These are phyloP conservation scores for Neoascia interrupta DNA, from an alignment of 2,888 invertebrate genomes.

Conservation along the genomic window DNA sequence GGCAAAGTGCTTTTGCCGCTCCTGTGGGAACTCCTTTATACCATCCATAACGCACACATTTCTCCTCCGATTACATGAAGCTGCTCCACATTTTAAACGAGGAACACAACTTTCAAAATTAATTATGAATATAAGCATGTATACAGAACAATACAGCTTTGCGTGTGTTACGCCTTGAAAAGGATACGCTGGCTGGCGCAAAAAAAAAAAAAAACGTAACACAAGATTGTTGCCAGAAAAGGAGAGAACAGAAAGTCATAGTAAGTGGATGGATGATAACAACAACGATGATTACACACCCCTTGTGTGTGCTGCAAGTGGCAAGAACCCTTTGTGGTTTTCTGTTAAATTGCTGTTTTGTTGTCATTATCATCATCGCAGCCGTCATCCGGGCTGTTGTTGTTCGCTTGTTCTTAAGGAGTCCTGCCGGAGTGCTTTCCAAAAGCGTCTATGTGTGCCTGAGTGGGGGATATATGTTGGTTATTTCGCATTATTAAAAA, in stretches of 20 bases:
- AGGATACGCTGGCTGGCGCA: too few species aligned
- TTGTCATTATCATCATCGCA: conserved; percentile 58
- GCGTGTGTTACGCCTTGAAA: conserved; percentile 23
- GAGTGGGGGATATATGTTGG: conserved; percentile 34
- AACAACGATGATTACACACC: conserved; percentile 51
- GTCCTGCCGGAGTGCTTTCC: conserved; percentile 40
- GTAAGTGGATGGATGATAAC: conserved; percentile 33
- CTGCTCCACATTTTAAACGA: conserved; percentile 22
- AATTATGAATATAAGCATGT: conserved; percentile 49
- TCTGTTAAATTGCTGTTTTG: conserved; percentile 56
- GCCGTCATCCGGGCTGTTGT: conserved; percentile 32
- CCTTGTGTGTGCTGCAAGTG: conserved; percentile 49
- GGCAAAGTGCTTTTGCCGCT: conserved; percentile 29
- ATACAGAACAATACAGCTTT: conserved; percentile 20
- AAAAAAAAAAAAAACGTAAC: too few species aligned
- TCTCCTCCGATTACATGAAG: conserved; percentile 38
- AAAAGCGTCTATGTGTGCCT: neutral
- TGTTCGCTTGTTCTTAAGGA: conserved; percentile 35
- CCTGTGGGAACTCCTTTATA: conserved; percentile 9
- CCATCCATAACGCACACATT: neutral
- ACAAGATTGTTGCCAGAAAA: too few species aligned
- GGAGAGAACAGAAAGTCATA: conserved; percentile 8
- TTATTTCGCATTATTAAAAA: conserved; percentile 44
- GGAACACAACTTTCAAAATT: conserved; percentile 50
- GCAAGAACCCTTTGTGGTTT: conserved; percentile 51